phyloP scores from a whole-genome alignment of 2,888 invertebrate genomes.

The Tethea ocularis region DNA sequence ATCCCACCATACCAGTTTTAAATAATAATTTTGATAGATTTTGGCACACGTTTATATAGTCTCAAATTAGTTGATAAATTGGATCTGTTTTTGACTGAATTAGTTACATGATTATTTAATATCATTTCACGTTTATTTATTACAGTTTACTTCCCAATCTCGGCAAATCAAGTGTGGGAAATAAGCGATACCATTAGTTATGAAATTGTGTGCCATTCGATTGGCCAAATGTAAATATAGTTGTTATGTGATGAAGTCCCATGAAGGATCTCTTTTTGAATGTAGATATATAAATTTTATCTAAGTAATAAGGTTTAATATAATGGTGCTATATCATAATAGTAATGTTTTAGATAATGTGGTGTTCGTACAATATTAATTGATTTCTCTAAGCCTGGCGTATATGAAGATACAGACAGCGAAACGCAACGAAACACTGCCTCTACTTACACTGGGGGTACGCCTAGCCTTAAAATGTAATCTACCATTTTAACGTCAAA shows the following conservation, averaged over 20 bases:
- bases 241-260: constrained; percentile 22
- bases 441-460: no score
- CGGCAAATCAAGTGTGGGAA: background rate
- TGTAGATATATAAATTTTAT: constrained; percentile 23
- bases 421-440: background rate
- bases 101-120: background rate
- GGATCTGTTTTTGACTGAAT: background rate
- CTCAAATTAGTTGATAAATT: background rate
- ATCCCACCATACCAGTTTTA: constrained; percentile 3
- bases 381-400: background rate
- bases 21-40: background rate
- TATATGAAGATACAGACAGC: background rate
- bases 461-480: background rate
- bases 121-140: background rate
- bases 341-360: constrained; percentile 6
- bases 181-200: constrained; percentile 6
- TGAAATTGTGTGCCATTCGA: constrained; percentile 21
- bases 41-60: background rate
- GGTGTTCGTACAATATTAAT: constrained; percentile 1
- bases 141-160: background rate
- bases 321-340: constrained; percentile 35
- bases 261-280: constrained; percentile 33
- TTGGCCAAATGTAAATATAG: constrained; percentile 22
- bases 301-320: constrained; percentile 25
- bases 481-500: background rate